These are phyloP conservation scores for Psittacula cyanocephala DNA, from an alignment of 2,113 vertebrate species.

Conservation along the genomic window DNA sequence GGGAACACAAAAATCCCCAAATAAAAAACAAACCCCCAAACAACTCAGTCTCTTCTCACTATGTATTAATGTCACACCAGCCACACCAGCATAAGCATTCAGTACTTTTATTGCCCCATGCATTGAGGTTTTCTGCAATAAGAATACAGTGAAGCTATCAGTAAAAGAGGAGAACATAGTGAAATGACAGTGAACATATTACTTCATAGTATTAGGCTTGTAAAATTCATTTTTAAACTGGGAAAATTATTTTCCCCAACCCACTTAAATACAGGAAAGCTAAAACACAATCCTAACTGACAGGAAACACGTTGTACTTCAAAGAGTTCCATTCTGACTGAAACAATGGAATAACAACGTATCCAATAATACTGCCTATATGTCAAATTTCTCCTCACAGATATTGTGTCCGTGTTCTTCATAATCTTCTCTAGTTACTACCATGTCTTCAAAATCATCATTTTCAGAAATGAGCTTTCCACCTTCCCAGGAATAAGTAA, in stretches of 20 bases:
- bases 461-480: slow-evolving; percentile 93
- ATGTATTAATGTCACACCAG: not conserved
- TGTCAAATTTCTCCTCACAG: slow-evolving; percentile 98
- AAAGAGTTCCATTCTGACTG: slow-evolving; percentile 12
- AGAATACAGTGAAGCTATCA: not conserved
- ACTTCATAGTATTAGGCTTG: not conserved
- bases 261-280: slow-evolving; percentile 48
- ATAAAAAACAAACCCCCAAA: not conserved
- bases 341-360: not conserved
- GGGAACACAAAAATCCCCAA: not conserved
- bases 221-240: slow-evolving; percentile 11
- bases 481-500: slow-evolving; percentile 94
- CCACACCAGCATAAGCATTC: not conserved
- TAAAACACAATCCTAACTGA: slow-evolving; percentile 47
- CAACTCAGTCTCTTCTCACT: not conserved
- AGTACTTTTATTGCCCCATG: not conserved
- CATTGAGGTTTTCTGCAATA: not conserved
- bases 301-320: not conserved
- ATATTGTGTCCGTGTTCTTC: slow-evolving; percentile 95
- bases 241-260: not conserved
- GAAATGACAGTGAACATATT: not conserved
- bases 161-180: not conserved
- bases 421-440: slow-evolving; percentile 95
- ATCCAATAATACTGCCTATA: slow-evolving; percentile 72
- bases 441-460: slow-evolving; percentile 95